Evolutionary conservation across 2,888 invertebrate species (phyloP), one percentile per base, ranked within the genome.

Genomic region (Rosalia funebris): DNA sequence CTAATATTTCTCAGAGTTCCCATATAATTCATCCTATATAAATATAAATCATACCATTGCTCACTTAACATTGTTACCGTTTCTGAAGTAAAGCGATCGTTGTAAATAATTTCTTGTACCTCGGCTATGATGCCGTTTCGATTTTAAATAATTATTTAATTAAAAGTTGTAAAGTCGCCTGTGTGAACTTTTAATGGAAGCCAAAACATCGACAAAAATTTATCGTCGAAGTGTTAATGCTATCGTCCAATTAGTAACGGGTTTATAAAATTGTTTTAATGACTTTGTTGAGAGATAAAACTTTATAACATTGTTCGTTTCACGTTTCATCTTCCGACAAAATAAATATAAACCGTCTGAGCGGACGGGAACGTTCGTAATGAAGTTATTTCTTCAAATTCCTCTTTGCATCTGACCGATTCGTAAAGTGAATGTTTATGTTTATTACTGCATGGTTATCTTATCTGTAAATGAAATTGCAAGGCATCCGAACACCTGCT

Each of bases 91-190:
- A n/a, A n/a, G n/a, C n/a, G n/a, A n/a, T n/a, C n/a, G n/a, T n/a
- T n/a, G n/a, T n/a, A n/a, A n/a, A n/a, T n/a, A n/a, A n/a, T n/a
- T n/a, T 25, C 7, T 25, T 25, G 25, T 25, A 7, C 7, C 7
- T 25, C 25, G 25, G 7, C 25, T 25, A 36, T n/a, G n/a, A 39
- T 50, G 20, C 36, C 39, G 39, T 20, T 50, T 62, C 19, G 55
- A 57, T 46, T 56, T 58, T 58, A 60, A n/a, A n/a, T n/a, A n/a
- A 56, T 56, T 56, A 56, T 58, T 56, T 60, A 58, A 56, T 56
- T 56, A 56, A 56, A 56, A 56, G 56, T 56, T 45, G 39, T 46
- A 46, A 56, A 56, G 46, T 39, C 37, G 34, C 10, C 14, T 11
- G 20, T 37, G 36, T 45, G 34, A 56, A 46, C 46, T 56, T 56